A percentile compares a stretch with the other conserved stretches of the same genome.
These are phyloP conservation scores for Leptinotarsa undecemlineata DNA, from an alignment of 1,140 invertebrate species.

Conservation along the genomic window DNA sequence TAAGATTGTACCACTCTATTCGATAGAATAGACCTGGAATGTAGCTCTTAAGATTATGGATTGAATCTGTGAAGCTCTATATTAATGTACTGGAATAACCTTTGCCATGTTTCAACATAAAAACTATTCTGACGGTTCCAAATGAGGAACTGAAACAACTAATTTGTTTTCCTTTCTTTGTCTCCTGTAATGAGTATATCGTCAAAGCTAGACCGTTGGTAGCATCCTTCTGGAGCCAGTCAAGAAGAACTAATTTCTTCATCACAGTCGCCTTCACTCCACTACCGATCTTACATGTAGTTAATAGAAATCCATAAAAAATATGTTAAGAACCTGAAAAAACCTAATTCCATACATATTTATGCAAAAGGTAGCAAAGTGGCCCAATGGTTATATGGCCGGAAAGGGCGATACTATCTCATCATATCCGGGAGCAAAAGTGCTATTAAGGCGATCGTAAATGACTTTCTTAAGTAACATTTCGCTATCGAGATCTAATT, in stretches of 20 bases:
- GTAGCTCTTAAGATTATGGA: too few relatives aligned
- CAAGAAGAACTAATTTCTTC: slow-evolving; percentile 16
- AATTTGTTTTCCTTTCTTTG: too few relatives aligned
- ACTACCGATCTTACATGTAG: neutral
- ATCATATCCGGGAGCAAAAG: slow-evolving; percentile 35
- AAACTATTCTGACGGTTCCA: neutral
- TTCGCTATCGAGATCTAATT: slow-evolving; percentile 26
- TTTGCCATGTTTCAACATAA: neutral
- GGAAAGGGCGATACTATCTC: slow-evolving; percentile 33
- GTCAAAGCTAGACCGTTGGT: neutral
- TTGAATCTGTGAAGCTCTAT: too few relatives aligned
- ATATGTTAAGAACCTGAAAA: slow-evolving; percentile 10
- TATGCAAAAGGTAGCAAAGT: slow-evolving; percentile 25
- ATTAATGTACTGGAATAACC: too few relatives aligned
- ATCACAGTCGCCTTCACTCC: neutral
- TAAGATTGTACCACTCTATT: too few relatives aligned
- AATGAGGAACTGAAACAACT: too few relatives aligned
- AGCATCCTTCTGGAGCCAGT: neutral
- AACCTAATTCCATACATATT: slow-evolving; percentile 12
- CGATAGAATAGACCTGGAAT: too few relatives aligned
- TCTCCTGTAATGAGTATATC: too few relatives aligned
- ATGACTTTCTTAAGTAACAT: slow-evolving; percentile 36
- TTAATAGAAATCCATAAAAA: slow-evolving; percentile 13
- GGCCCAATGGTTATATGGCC: slow-evolving; percentile 27
- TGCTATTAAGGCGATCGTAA: slow-evolving; percentile 32